These are phyloP conservation scores for Misgurnus anguillicaudatus DNA, from an alignment of 2,113 vertebrate species.

Conservation along the genomic window DNA sequence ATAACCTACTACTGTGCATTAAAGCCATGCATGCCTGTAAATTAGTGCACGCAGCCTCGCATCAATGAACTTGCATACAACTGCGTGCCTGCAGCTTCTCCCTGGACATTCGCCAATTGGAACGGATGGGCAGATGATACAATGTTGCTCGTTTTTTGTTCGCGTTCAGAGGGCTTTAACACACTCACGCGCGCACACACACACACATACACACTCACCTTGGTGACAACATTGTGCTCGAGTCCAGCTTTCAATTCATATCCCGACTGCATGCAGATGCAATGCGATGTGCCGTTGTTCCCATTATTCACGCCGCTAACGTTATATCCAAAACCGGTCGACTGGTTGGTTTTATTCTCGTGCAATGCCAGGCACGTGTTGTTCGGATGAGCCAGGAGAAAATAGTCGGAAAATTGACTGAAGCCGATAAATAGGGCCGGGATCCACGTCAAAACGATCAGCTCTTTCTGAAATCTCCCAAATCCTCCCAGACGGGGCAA, in stretches of 20 bases:
- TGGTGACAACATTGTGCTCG: constrained; percentile 88
- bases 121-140: not conserved
- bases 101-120: not conserved
- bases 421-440: constrained; percentile 93
- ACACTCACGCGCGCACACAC: too few relatives aligned
- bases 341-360: constrained; percentile 60
- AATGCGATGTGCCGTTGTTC: constrained; percentile 62
- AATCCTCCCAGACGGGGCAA: constrained; percentile 90
- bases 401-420: constrained; percentile 93
- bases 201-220: constrained; percentile 80
- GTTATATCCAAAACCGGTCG: not conserved
- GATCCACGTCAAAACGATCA: constrained; percentile 93
- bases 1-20: not conserved
- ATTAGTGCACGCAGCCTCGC: too few relatives aligned
- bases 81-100: not conserved
- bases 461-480: constrained; percentile 86
- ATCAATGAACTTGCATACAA: not conserved
- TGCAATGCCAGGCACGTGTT: constrained; percentile 76
- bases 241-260: constrained; percentile 86
- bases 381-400: constrained; percentile 87
- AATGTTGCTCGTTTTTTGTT: too few relatives aligned
- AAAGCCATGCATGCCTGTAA: not conserved
- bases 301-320: not conserved
- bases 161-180: too few relatives aligned
- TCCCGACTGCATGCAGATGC: constrained; percentile 79